Percentiles rank a stretch among this genome's conserved stretches.
These are phyloP conservation scores for Liasis olivaceus DNA, from an alignment of 2,797 vertebrate genomes.

Conservation along the genomic window DNA sequence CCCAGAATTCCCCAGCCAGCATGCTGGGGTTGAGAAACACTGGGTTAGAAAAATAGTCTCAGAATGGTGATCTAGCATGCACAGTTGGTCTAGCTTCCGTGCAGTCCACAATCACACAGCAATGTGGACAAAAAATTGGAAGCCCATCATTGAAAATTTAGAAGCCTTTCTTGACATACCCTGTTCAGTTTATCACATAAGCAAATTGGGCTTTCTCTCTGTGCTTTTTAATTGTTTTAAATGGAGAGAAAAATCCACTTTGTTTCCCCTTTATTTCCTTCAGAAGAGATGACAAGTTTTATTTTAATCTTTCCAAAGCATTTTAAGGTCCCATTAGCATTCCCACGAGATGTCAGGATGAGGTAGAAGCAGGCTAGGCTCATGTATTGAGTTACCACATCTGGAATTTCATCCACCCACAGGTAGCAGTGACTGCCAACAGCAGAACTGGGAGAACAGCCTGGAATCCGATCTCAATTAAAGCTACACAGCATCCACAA, in stretches of 20 bases:
- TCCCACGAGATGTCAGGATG: slow-evolving; percentile 30
- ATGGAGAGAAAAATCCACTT: slow-evolving; percentile 43
- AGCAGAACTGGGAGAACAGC: slow-evolving; percentile 42
- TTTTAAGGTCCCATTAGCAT: slow-evolving; percentile 42
- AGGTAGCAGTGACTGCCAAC: slow-evolving; percentile 36
- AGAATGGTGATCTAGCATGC: slow-evolving; percentile 42
- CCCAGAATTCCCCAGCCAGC: not conserved
- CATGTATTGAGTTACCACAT: slow-evolving; percentile 35
- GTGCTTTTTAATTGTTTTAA: not conserved
- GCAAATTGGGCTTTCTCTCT: slow-evolving; percentile 20
- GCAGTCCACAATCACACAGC: slow-evolving; percentile 29
- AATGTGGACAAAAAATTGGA: slow-evolving; percentile 23
- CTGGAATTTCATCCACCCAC: slow-evolving; percentile 56
- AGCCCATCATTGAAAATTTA: slow-evolving; percentile 7
- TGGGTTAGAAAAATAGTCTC: slow-evolving; percentile 28
- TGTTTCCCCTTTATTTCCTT: slow-evolving; percentile 32
- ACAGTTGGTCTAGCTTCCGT: not conserved
- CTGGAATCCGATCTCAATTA: slow-evolving; percentile 36
- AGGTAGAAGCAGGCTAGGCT: not conserved
- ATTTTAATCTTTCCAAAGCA: slow-evolving; percentile 61
- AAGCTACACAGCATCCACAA: slow-evolving; percentile 14
- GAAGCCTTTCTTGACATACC: not conserved
- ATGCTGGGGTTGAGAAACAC: not conserved
- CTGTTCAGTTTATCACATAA: slow-evolving; percentile 46
- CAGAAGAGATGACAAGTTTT: slow-evolving; percentile 44